Conservation (phyloP, 2,888 invertebrate genomes). For the Amaurobius ferox region DNA sequence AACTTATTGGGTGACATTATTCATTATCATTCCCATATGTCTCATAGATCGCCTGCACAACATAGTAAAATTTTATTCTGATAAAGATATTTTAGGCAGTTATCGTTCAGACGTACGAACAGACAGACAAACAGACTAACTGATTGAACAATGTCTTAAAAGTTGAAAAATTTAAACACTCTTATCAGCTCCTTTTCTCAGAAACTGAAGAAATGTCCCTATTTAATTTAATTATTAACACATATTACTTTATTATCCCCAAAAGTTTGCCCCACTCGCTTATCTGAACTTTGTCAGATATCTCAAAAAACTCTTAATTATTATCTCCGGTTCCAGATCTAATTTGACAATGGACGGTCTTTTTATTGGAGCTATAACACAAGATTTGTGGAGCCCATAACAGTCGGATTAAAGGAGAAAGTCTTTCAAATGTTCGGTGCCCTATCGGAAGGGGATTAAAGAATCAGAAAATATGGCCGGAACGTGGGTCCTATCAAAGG, state of each 20-base stretch:
- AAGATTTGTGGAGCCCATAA: slow-evolving; percentile 9
- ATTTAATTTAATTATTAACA: not conserved
- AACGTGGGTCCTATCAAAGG: slow-evolving; percentile 6
- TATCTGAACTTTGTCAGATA: not conserved
- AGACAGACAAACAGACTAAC: no score
- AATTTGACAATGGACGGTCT: not conserved
- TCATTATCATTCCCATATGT: no score
- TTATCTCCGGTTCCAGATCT: not conserved
- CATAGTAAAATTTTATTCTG: no score
- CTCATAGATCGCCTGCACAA: no score
- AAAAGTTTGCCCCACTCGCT: not conserved
- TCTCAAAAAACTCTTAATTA: not conserved
- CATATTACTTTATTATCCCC: not conserved
- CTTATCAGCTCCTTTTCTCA: no score
- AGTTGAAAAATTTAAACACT: no score
- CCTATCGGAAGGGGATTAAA: not conserved
- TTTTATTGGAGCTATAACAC: slow-evolving; percentile 8
- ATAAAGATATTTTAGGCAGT: no score
- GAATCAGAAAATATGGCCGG: slow-evolving; percentile 11
- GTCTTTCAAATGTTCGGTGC: not conserved
- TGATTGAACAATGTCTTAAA: no score
- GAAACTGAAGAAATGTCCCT: no score
- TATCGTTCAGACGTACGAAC: no score
- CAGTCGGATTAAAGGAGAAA: not conserved
- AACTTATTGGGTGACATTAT: no score